Base-by-base conservation (phyloP, 2,113 vertebrate genomes). In the Heteronetta atricapilla region DNA sequence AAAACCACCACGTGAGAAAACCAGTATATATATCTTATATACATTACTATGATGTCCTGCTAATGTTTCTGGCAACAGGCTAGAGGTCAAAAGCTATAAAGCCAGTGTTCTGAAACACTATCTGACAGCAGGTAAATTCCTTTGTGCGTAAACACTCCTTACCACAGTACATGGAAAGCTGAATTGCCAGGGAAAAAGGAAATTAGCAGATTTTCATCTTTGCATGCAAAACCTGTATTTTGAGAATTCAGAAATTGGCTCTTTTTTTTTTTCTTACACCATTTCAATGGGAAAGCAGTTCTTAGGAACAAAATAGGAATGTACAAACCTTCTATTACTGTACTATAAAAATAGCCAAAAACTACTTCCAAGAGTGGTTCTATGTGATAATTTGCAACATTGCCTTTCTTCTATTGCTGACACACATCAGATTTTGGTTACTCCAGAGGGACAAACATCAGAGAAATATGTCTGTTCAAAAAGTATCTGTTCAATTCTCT, bases 161-260 rank as follows among this genome's bases (percentile, higher is more conserved):
- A 59, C 1, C 1, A 19, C n/a, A 15, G 13, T 52, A 19, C 1
- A 1, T 5, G 6, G 40, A 80, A 83, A 42, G 3, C 12, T 79
- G 14, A 4, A 17, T 34, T 40, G 8, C 10, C 15, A 53, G 10
- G 7, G 10, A 52, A 19, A 81, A 50, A 10, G 15, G 3, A 64
- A 69, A 13, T 11, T 21, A 13, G 6, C 15, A 5, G 21, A 70
- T 88, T 90, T 78, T 46, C 74, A 72, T 28, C 25, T 13, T 36
- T 42, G 19, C 8, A 16, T 4, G 2, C 23, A 79, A 50, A 90
- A 84, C 1, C 7, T 48, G 28, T 20, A 40, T 56, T 60, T 67
- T 75, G 8, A 86, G 81, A 88, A 86, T 5, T 81, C 46, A 77
- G 14, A 34, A 73, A 31, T 3, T 29, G 7, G 6, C 1, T 66